Evolutionary conservation across 2,797 vertebrate species (phyloP).

Genomic region (Clarias fuscus): DNA sequence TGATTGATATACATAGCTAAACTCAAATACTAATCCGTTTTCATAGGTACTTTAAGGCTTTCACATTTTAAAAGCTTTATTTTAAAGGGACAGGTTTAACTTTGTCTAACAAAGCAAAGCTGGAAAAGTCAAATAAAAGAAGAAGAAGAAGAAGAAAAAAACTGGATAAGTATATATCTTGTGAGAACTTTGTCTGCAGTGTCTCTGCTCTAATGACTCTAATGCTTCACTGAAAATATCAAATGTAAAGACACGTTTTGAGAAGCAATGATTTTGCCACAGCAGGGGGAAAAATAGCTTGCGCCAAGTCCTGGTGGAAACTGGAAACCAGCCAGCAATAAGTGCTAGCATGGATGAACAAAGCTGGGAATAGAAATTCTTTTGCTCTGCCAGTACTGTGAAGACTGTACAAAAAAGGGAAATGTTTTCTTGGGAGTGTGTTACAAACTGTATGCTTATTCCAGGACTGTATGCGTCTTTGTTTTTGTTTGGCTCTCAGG

Average conservation of each 20-base stretch:
- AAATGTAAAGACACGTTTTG: constrained; percentile 16
- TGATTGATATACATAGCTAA: background rate
- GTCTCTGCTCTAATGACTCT: background rate
- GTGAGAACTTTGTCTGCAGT: background rate
- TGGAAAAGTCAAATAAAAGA: background rate
- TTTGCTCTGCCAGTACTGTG: constrained; percentile 19
- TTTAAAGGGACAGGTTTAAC: background rate
- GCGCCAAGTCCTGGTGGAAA: constrained; percentile 3
- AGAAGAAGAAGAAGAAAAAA: background rate
- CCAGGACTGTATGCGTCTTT: background rate
- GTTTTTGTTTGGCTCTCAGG: constrained; percentile 9
- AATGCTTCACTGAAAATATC: constrained; percentile 4
- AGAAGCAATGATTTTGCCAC: constrained; percentile 7
- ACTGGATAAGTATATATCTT: background rate
- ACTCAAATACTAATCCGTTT: background rate
- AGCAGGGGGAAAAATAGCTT: constrained; percentile 11
- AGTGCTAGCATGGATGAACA: constrained; percentile 26
- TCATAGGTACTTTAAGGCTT: background rate
- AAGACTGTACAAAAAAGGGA: constrained; percentile 26
- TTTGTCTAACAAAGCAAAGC: background rate
- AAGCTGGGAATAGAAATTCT: constrained; percentile 30
- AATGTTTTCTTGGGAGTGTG: background rate
- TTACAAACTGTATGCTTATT: background rate
- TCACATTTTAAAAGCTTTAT: background rate
- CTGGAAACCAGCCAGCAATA: constrained; percentile 24